Percentiles rank a stretch among this genome's conserved stretches.
Conservation (phyloP, 2,888 invertebrate genomes). For the Glomeris marginata region DNA sequence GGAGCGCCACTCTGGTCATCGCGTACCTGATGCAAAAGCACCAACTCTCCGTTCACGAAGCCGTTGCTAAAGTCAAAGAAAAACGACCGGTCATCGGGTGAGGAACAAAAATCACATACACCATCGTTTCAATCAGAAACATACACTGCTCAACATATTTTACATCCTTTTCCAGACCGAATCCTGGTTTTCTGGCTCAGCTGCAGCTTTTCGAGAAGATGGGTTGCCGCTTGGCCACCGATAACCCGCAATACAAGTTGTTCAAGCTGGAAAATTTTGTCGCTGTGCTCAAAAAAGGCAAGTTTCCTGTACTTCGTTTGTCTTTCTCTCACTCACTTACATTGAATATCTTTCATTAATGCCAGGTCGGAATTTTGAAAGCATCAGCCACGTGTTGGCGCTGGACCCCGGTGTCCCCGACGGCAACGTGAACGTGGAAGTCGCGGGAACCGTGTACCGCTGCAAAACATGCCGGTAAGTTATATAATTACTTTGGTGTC, state of each 20-base stretch:
- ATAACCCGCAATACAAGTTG: slow-evolving; percentile 51
- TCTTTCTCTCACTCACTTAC: no score
- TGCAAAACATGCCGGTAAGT: slow-evolving; percentile 56
- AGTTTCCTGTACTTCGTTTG: no score
- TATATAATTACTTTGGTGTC: neutral
- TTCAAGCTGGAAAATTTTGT: slow-evolving; percentile 46
- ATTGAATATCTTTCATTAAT: no score
- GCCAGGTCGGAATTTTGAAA: slow-evolving; percentile 5
- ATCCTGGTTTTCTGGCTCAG: slow-evolving; percentile 64
- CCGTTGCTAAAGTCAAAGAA: slow-evolving; percentile 38
- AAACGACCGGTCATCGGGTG: slow-evolving; percentile 23
- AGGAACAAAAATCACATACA: no score
- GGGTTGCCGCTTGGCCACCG: slow-evolving; percentile 50
- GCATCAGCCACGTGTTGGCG: slow-evolving; percentile 48
- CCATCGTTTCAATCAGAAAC: no score
- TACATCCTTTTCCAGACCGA: slow-evolving; percentile 42
- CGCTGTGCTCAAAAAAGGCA: slow-evolving; percentile 8
- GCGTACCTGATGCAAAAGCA: slow-evolving; percentile 79
- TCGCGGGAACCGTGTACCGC: slow-evolving; percentile 68
- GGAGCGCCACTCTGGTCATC: slow-evolving; percentile 73
- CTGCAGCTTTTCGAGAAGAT: slow-evolving; percentile 62
- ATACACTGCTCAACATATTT: no score
- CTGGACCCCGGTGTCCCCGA: slow-evolving; percentile 54
- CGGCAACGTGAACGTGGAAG: slow-evolving; percentile 42
- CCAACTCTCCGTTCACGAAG: slow-evolving; percentile 52